Evolutionary conservation across 2,888 invertebrate genomes (phyloP).

Genomic region (Aspidapion aeneum): DNA sequence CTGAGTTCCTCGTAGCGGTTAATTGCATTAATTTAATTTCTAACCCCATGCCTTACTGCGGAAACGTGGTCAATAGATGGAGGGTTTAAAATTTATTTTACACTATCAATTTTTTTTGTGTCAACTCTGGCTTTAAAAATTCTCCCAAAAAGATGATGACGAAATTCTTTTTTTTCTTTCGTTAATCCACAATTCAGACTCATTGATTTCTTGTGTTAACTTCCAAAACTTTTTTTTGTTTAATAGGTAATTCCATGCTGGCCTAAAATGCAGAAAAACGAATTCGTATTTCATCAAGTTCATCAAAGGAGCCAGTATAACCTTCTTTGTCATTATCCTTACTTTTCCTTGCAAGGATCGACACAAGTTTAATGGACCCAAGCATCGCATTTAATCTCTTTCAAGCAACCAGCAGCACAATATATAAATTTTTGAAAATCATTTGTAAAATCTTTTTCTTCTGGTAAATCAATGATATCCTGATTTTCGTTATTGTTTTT

Average conservation of each 20-base stretch:
- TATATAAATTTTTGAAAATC: neutral
- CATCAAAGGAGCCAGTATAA: neutral
- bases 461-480: neutral
- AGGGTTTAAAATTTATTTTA: neutral
- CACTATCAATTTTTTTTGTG: neutral
- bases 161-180: neutral
- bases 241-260: too few relatives aligned
- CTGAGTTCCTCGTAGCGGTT: neutral
- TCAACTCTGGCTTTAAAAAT: neutral
- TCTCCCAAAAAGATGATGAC: neutral
- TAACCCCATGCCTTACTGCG: neutral
- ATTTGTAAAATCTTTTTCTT: neutral
- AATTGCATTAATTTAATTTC: neutral
- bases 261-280: too few relatives aligned
- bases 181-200: neutral
- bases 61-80: neutral
- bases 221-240: neutral
- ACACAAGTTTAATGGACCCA: neutral
- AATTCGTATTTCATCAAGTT: too few relatives aligned
- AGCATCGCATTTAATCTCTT: neutral
- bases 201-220: neutral
- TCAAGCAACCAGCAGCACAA: neutral
- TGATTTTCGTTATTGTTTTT: neutral
- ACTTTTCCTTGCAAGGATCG: too few relatives aligned
- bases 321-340: neutral